These are phyloP conservation scores for Nasua narica DNA, from an alignment of 2,797 vertebrate genomes.

Conservation along the genomic window DNA sequence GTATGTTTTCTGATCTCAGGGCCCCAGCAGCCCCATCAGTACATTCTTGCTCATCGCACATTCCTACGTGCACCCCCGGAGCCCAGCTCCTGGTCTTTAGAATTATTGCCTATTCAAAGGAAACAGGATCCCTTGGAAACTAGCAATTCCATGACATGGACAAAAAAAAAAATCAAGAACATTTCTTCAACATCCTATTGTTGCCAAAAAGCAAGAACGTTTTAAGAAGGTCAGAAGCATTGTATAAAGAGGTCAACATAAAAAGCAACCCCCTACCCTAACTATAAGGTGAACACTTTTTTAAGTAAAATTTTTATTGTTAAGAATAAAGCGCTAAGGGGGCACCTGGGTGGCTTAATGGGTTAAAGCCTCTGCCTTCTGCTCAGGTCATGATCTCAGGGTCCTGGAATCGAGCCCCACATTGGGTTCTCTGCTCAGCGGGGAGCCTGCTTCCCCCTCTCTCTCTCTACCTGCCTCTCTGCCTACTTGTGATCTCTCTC, in stretches of 20 bases:
- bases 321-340: neutral
- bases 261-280: neutral
- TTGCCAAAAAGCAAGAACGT: neutral
- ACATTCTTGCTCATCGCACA: neutral
- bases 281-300: neutral
- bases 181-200: neutral
- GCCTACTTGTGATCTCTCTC: too few relatives aligned
- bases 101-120: neutral
- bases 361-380: too few relatives aligned
- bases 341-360: too few relatives aligned
- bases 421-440: too few relatives aligned
- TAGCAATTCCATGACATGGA: neutral
- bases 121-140: neutral
- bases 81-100: neutral
- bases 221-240: neutral
- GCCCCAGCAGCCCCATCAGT: neutral
- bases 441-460: too few relatives aligned
- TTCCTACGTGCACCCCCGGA: neutral
- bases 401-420: too few relatives aligned
- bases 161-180: neutral
- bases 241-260: neutral
- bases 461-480: too few relatives aligned
- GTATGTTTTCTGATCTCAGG: neutral
- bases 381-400: too few relatives aligned
- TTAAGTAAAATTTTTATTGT: neutral